Percentiles rank a stretch among this genome's conserved stretches.
phyloP scores from a whole-genome alignment of 2,113 vertebrate species.

The Acrocephalus kingi region DNA sequence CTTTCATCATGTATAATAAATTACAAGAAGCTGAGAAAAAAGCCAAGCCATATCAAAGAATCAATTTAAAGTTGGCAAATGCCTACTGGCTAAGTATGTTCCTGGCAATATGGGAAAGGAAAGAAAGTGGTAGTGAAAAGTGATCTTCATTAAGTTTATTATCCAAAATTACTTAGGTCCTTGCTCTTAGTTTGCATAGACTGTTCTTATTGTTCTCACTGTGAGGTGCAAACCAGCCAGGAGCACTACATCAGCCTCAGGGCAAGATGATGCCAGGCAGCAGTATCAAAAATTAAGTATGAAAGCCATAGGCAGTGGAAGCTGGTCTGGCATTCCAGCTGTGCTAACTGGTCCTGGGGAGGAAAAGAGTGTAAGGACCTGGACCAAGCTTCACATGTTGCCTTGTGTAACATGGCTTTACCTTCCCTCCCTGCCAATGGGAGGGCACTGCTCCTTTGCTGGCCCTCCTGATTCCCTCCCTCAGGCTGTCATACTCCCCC shows the following conservation, averaged over 20 bases:
- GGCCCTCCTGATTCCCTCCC: not conserved
- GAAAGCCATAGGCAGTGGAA: not conserved
- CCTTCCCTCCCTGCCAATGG: not conserved
- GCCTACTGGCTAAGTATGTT: not conserved
- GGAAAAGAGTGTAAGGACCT: not conserved
- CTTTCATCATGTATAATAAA: constrained; percentile 22
- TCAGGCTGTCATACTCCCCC: not conserved
- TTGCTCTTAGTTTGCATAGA: not conserved
- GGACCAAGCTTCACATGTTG: not conserved
- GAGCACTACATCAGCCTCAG: not conserved
- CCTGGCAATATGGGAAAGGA: not conserved
- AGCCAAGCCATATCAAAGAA: constrained; percentile 1
- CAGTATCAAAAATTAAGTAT: not conserved
- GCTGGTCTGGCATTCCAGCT: not conserved
- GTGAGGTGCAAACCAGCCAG: not conserved
- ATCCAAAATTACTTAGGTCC: not conserved
- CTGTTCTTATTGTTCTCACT: not conserved
- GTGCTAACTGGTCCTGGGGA: not conserved
- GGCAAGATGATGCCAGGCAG: not conserved
- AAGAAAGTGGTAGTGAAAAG: not conserved
- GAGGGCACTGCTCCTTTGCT: not conserved
- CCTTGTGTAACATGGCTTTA: rapidly evolving
- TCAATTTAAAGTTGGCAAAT: not conserved
- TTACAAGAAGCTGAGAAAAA: constrained; percentile 23
- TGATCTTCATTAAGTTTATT: not conserved